Base-by-base conservation (phyloP, 2,113 vertebrate species). In the Balaeniceps rex region DNA sequence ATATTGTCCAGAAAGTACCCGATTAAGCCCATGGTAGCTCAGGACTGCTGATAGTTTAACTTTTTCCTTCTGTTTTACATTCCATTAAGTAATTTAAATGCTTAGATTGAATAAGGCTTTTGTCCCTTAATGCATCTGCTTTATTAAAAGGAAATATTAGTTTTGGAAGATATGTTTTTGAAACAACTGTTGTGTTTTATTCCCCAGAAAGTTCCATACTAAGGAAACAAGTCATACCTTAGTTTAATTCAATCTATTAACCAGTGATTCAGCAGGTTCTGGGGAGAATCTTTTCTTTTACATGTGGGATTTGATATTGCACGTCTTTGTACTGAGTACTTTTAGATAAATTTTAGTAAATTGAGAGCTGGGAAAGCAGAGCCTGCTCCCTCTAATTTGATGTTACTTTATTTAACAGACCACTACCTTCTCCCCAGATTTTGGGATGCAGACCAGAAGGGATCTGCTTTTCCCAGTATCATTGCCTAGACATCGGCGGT, bases 1-100 rank as follows among this genome's bases (percentile, higher is more conserved):
- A 12, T 19, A 1, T 29, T 76, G 61, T 80, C 57, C 46, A 75
- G 14, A 52, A 51, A 24, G 26, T 26, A 49, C 12, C 12, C 1
- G 6, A 34, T 46, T 36, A 12, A 91, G 25, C 36, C 63, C 21
- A 2, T 7, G 46, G 36, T 34, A 42, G 52, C 69, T 68, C 52
- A 46, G 69, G 38, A 26, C 46, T 68, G 58, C 68, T 0, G 1
- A 46, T 7, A 83, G n/a, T 40, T 46, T 52, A 26, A 72, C 23
- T 12, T 76, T 93, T 76, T 57, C 17, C 18, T 80, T 80, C 36
- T 83, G 42, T 36, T 79, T 93, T 49, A 76, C 31, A 5, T 93
- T 79, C 78, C 57, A 76, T 94, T 96, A 96, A 93, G 74, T 76
- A 61, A 90, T 85, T 89, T 85, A 83, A 82, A 34, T 29, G 33